These are phyloP conservation scores for Tetrax tetrax DNA, from an alignment of 2,113 vertebrate genomes.

Conservation along the genomic window DNA sequence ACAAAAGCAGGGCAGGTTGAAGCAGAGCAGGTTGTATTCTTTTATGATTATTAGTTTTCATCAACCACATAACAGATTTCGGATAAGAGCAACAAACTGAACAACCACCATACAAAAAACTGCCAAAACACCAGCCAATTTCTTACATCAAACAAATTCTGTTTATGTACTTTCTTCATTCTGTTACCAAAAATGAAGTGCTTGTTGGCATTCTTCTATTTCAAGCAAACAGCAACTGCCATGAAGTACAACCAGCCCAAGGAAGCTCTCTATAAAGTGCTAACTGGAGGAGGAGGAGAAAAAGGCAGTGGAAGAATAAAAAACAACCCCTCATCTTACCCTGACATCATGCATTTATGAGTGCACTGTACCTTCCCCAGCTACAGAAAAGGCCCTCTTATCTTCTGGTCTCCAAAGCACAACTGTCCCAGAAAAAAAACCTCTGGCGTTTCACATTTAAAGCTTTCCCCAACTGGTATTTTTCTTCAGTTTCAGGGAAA, in stretches of 20 bases:
- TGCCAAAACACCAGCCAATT: neutral
- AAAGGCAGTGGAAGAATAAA: neutral
- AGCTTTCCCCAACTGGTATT: neutral
- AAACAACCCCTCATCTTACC: neutral
- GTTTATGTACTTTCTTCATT: neutral
- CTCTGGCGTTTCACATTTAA: neutral
- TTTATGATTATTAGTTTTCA: neutral
- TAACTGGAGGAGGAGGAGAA: fast-evolving
- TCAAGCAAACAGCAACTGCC: neutral
- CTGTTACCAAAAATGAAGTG: neutral
- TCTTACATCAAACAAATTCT: neutral
- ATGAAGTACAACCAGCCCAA: neutral
- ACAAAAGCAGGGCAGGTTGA: neutral
- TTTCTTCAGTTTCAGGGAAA: neutral
- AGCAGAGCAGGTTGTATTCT: neutral
- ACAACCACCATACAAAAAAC: neutral
- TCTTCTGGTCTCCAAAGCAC: neutral
- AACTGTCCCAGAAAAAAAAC: neutral
- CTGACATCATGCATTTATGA: neutral
- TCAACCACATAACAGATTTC: neutral
- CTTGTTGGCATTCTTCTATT: neutral
- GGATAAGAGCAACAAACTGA: neutral
- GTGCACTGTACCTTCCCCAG: fast-evolving
- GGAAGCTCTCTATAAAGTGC: neutral
- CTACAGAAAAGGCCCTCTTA: neutral